A percentile compares a stretch with the other conserved stretches of the same genome.
Evolutionary conservation across 2,113 vertebrate species (phyloP).

Genomic region (Semnornis frantzii): DNA sequence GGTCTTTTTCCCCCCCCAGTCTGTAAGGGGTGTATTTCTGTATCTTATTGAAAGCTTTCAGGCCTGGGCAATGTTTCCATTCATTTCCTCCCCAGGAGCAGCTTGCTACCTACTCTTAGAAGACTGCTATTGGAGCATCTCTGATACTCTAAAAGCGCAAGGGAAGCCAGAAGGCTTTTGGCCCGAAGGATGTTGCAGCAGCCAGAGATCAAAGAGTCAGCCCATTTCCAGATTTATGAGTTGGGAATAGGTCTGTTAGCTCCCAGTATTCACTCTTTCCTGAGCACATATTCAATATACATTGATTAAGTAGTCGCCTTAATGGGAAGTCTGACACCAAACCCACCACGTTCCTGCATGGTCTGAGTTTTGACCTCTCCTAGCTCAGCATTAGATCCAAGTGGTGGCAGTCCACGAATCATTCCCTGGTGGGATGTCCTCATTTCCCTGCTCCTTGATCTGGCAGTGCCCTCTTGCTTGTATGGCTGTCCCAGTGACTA

Average conservation of each 20-base stretch:
- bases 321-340: conserved; percentile 3
- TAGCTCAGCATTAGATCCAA: neutral
- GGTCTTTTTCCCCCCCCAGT: neutral
- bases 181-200: neutral
- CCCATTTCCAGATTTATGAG: conserved; percentile 36
- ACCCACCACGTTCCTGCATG: neutral
- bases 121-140: neutral
- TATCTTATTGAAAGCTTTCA: neutral
- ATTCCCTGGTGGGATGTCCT: neutral
- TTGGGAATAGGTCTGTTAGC: conserved; percentile 45
- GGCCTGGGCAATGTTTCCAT: neutral
- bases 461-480: rapidly evolving
- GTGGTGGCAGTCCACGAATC: neutral
- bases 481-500: neutral
- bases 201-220: conserved; percentile 40
- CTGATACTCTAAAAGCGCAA: neutral
- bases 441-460: neutral
- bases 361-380: neutral
- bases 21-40: neutral
- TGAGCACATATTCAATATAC: neutral
- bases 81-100: neutral
- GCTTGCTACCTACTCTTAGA: neutral
- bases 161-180: neutral
- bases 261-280: neutral
- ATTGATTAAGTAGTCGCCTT: neutral